Conservation (phyloP, 2,888 invertebrate genomes). For the Onthophagus sagittarius region DNA sequence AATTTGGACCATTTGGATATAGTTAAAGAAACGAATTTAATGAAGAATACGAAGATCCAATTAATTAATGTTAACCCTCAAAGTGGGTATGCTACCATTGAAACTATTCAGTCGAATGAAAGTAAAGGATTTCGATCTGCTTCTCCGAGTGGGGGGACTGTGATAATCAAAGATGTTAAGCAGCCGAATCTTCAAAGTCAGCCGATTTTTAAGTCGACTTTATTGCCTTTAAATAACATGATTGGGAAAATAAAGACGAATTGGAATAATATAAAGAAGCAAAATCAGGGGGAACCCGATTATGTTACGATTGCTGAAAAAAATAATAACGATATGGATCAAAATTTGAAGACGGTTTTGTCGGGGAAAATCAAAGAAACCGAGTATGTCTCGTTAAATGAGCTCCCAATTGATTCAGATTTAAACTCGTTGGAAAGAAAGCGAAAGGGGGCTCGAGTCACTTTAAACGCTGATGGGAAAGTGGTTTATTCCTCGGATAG, state of each 20-base stretch:
- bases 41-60: constrained; percentile 27
- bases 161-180: constrained; percentile 68
- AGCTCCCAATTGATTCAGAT: constrained; percentile 56
- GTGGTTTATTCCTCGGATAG: constrained; percentile 87
- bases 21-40: constrained; percentile 10
- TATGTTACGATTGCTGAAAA: constrained; percentile 85
- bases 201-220: constrained; percentile 45
- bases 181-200: constrained; percentile 17
- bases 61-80: constrained; percentile 44
- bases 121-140: constrained; percentile 36
- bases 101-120: constrained; percentile 34
- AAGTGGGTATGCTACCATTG: constrained; percentile 46
- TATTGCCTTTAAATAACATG: constrained; percentile 50
- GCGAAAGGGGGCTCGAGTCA: constrained; percentile 72
- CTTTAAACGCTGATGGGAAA: constrained; percentile 80
- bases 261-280: constrained; percentile 26
- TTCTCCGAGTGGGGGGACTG: constrained; percentile 56
- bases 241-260: constrained; percentile 29
- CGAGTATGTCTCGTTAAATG: constrained; percentile 79
- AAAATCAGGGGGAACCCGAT: constrained; percentile 65
- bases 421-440: constrained; percentile 54
- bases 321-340: constrained; percentile 68
- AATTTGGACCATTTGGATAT: constrained; percentile 28
- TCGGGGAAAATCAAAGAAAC: constrained; percentile 62
- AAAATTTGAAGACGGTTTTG: constrained; percentile 57